These are phyloP conservation scores for Onychomys arenicola DNA, from an alignment of 2,797 vertebrate genomes.

Conservation along the genomic window DNA sequence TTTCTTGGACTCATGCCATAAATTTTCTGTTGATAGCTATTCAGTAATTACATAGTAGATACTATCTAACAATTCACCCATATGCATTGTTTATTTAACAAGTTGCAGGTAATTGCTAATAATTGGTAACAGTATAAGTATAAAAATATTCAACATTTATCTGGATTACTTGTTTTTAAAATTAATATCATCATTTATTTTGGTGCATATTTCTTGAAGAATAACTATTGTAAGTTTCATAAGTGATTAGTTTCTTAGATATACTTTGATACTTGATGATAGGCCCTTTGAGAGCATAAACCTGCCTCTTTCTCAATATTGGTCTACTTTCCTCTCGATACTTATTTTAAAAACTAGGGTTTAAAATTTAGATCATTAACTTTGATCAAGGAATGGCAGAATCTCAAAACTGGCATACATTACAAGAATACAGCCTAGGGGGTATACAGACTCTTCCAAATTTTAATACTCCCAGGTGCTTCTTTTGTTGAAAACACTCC, in stretches of 20 bases:
- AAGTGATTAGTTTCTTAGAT: neutral
- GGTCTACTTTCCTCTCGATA: neutral
- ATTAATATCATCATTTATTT: neutral
- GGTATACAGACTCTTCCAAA: conserved; percentile 27
- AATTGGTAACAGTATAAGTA: neutral
- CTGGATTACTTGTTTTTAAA: neutral
- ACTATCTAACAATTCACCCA: neutral
- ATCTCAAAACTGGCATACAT: conserved; percentile 43
- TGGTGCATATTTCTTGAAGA: neutral
- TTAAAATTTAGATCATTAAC: conserved; percentile 58
- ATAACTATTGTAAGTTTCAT: neutral
- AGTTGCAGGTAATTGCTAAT: neutral
- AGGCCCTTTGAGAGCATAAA: neutral
- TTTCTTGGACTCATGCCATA: neutral
- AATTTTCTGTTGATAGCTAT: neutral
- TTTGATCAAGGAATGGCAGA: conserved; percentile 58
- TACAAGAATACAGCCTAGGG: conserved; percentile 45
- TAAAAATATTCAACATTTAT: neutral
- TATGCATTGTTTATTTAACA: neutral
- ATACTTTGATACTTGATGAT: neutral
- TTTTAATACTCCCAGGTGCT: conserved; percentile 57
- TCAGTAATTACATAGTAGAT: neutral
- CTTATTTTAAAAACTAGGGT: neutral
- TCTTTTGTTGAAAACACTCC: conserved; percentile 57
- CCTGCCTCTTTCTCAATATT: neutral